A percentile compares a stretch with the other conserved stretches of the same genome.
Conservation (phyloP, 2,888 invertebrate species). For the Ormyrus thymus region DNA sequence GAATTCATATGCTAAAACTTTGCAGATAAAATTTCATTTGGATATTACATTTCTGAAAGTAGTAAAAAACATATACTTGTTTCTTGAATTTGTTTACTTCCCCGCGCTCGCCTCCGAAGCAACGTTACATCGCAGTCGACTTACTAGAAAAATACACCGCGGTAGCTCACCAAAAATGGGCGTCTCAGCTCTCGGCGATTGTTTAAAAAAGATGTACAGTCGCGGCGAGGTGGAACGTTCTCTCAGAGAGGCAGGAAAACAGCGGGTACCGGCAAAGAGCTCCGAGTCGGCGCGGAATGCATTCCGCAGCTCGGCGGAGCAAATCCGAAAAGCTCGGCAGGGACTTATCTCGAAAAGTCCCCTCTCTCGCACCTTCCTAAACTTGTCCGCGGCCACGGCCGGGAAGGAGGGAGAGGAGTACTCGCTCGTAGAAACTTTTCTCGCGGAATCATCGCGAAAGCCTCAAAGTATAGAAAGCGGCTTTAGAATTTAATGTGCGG, state of each 20-base stretch:
- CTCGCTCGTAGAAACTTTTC: slow-evolving; percentile 43
- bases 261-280: neutral
- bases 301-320: slow-evolving; percentile 14
- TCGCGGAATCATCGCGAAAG: slow-evolving; percentile 51
- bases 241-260: neutral
- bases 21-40: no score
- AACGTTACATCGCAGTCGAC: no score
- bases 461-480: slow-evolving; percentile 61
- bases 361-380: slow-evolving; percentile 7
- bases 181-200: no score
- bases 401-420: neutral
- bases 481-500: slow-evolving; percentile 66
- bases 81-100: no score
- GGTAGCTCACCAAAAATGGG: no score
- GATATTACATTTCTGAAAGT: no score
- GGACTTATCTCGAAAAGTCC: slow-evolving; percentile 44
- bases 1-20: no score
- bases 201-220: no score
- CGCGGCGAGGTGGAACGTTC: no score
- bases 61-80: no score
- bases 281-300: neutral
- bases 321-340: slow-evolving; percentile 44
- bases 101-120: no score
- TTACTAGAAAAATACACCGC: no score
- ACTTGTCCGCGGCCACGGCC: slow-evolving; percentile 5